These are phyloP conservation scores for Oscheius sp. DNA, from an alignment of 2,888 invertebrate species.

Conservation along the genomic window DNA sequence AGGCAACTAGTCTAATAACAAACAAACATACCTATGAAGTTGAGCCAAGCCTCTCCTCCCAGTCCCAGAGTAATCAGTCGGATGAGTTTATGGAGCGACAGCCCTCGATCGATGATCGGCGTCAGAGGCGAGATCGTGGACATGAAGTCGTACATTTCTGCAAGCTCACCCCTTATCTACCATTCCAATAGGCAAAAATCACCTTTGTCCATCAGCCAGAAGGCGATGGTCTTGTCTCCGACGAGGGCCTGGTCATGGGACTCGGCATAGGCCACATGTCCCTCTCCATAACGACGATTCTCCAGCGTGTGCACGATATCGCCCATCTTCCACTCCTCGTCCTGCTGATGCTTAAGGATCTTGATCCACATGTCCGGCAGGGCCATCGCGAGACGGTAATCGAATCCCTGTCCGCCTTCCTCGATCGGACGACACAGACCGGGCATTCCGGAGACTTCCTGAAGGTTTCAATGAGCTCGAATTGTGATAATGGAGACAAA, in stretches of 20 bases:
- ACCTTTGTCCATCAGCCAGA: conserved; percentile 81
- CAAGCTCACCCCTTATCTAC: conserved; percentile 24
- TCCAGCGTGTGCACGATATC: conserved; percentile 91
- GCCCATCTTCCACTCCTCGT: conserved; percentile 94
- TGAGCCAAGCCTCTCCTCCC: conserved; percentile 98
- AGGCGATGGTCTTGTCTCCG: conserved; percentile 98
- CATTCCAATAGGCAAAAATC: background rate
- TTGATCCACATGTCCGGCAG: conserved; percentile 99
- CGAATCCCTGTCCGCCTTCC: conserved; percentile 95
- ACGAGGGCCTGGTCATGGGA: conserved; percentile 98
- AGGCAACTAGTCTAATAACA: too few relatives aligned
- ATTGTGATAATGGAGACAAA: conserved; percentile 67
- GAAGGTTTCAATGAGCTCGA: conserved; percentile 3
- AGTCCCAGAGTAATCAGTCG: conserved; percentile 90
- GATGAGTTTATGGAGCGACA: conserved; percentile 97
- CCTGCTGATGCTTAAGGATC: conserved; percentile 78
- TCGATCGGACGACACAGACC: conserved; percentile 89
- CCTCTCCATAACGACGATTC: conserved; percentile 93
- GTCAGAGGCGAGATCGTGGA: conserved; percentile 67
- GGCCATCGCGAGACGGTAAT: conserved; percentile 94
- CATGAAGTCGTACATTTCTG: conserved; percentile 74
- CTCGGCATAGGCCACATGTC: conserved; percentile 96
- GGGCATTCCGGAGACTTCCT: conserved; percentile 99
- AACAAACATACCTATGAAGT: conserved; percentile 85
- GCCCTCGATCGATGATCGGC: conserved; percentile 86